Evolutionary conservation across 2,113 vertebrate species (phyloP), one percentile per base, ranked within the genome.

Genomic region (Melanostigma gelatinosum): DNA sequence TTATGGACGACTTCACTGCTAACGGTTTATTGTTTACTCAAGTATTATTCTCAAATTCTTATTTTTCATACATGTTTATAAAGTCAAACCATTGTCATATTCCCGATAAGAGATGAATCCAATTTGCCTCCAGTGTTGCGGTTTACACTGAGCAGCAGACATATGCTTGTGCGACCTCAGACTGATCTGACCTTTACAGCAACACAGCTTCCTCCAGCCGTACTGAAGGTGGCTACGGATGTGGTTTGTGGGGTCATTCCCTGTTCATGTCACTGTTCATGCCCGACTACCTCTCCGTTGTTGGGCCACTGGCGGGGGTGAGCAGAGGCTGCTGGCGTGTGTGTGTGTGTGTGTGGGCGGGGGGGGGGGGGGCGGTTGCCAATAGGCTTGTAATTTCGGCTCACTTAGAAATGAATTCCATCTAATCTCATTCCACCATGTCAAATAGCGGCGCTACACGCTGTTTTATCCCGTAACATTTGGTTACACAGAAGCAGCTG

Each of bases 341-440:
- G 52, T 54, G 68, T 67, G 55, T 57, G 48, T 15, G 44, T 46
- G 44, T 44, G 42, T 44, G 55, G 44, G 44, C 5, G 16, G 13
- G 46, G 46, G 4, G 46, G 54, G 54, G 10, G 11, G 63, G 42
- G 67, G 66, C 36, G 69, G 71, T 46, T 85, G 72, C 87, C 91
- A 93, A 93, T 87, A 93, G 89, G 93, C 91, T 93, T 92, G 93
- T 94, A 94, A 96, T 95, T 95, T 94, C 88, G 91, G 89, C 92
- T 92, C 95, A 94, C 94, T 95, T 94, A 95, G 94, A 95, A 95
- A 95, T 92, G 91, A 95, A 94, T 95, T 95, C 90, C 93, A 92
- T 95, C 93, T 95, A 95, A 96, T 96, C 94, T 96, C 92, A 94
- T 95, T 94, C 90, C 93, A 90, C 92, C 94, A 92, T 96, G 94